A percentile compares a stretch with the other conserved stretches of the same genome.
Evolutionary conservation across 2,797 vertebrate species (phyloP).

Genomic region (Sphenodon punctatus): DNA sequence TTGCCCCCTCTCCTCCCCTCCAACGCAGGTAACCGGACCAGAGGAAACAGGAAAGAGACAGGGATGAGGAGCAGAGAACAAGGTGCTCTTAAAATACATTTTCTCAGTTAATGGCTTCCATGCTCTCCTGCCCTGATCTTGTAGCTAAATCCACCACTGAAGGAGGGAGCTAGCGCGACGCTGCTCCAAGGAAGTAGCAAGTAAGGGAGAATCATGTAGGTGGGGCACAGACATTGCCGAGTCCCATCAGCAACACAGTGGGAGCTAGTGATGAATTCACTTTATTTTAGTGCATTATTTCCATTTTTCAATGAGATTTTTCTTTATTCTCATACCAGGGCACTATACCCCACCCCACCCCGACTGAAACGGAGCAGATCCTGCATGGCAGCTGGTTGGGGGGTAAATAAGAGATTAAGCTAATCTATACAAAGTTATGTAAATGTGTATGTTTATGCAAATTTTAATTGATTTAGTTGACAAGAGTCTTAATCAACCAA

Average conservation of each 20-base stretch:
- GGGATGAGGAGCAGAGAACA: not conserved
- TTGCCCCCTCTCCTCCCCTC: accelerated
- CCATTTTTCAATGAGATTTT: not conserved
- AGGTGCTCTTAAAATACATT: not conserved
- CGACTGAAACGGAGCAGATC: not conserved
- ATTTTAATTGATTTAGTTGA: no score
- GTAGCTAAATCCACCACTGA: not conserved
- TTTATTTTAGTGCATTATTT: not conserved
- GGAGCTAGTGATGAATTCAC: not conserved
- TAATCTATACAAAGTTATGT: no score
- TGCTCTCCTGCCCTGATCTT: not conserved
- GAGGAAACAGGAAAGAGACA: not conserved
- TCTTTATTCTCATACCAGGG: not conserved
- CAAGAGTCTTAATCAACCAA: no score
- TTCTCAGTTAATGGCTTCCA: not conserved
- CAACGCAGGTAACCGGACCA: not conserved
- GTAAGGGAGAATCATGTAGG: not conserved
- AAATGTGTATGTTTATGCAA: no score
- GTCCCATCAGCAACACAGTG: not conserved
- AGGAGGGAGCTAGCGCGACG: not conserved
- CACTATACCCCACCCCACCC: not conserved
- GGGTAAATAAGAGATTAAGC: no score
- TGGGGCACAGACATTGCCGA: not conserved
- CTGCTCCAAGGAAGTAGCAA: not conserved
- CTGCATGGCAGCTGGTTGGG: no score